A percentile compares a stretch with the other conserved stretches of the same genome.
Conservation (phyloP, 1,140 invertebrate species). For the Teleogryllus occipitalis region DNA sequence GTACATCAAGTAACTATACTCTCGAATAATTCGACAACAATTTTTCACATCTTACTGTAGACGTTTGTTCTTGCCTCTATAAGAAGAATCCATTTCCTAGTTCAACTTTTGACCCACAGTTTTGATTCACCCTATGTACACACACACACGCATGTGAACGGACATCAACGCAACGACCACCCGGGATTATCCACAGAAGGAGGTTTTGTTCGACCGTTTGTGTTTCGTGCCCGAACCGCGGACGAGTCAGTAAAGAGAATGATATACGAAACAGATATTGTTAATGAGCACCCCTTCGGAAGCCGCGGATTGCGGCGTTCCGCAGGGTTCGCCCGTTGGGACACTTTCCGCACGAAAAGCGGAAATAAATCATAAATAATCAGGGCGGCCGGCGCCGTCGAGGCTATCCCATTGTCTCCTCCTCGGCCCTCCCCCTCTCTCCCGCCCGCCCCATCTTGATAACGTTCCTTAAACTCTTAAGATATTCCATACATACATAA, state of each 20-base stretch:
- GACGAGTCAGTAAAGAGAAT: not conserved
- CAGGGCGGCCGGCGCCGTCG: not conserved
- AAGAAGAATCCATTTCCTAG: too few relatives aligned
- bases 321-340: not conserved
- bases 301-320: not conserved
- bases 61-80: too few relatives aligned
- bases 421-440: not conserved
- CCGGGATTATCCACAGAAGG: not conserved
- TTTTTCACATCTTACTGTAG: too few relatives aligned
- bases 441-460: not conserved
- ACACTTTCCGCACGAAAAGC: not conserved
- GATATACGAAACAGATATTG: not conserved
- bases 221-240: not conserved
- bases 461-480: constrained; percentile 5
- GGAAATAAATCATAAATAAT: constrained; percentile 6
- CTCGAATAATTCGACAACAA: too few relatives aligned
- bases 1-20: too few relatives aligned
- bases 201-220: not conserved
- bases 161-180: not conserved
- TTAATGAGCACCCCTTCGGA: not conserved
- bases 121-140: too few relatives aligned
- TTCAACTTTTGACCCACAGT: too few relatives aligned
- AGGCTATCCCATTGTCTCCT: not conserved
- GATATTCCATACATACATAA: constrained; percentile 5
- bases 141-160: not conserved